phyloP scores from a whole-genome alignment of 2,797 vertebrate genomes.

The Acrocephalus scirpaceus region DNA sequence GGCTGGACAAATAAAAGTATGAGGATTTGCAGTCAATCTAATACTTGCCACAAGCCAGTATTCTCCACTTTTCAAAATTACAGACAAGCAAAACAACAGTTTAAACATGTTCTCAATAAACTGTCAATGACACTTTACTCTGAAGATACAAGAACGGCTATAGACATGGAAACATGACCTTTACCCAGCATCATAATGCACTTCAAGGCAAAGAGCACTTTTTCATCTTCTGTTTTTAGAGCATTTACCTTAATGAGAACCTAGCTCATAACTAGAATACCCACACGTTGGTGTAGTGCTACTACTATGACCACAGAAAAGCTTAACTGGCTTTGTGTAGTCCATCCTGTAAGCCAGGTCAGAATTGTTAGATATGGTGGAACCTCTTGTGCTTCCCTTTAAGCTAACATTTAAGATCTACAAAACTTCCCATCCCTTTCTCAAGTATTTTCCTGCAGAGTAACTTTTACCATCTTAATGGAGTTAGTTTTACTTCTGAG shows the following conservation, averaged over 20 bases:
- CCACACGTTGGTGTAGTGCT: background rate
- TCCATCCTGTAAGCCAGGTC: background rate
- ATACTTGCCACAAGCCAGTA: background rate
- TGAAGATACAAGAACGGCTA: background rate
- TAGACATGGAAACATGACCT: background rate
- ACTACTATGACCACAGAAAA: background rate
- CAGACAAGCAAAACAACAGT: background rate
- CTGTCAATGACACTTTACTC: background rate
- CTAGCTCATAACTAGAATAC: background rate
- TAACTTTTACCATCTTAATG: background rate
- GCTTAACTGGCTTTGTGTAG: background rate
- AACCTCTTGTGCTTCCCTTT: background rate
- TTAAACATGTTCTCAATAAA: constrained; percentile 32
- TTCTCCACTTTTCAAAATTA: background rate
- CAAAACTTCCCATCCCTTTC: background rate
- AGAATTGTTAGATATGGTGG: background rate
- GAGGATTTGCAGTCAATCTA: background rate
- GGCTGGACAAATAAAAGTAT: background rate
- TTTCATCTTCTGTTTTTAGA: background rate
- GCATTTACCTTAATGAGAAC: background rate
- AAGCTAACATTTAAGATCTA: background rate
- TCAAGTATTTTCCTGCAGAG: background rate
- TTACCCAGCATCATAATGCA: background rate
- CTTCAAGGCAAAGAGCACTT: background rate
- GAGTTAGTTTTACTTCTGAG: background rate